These are phyloP conservation scores for Carlito syrichta DNA, from an alignment of 2,113 vertebrate genomes.

Conservation along the genomic window DNA sequence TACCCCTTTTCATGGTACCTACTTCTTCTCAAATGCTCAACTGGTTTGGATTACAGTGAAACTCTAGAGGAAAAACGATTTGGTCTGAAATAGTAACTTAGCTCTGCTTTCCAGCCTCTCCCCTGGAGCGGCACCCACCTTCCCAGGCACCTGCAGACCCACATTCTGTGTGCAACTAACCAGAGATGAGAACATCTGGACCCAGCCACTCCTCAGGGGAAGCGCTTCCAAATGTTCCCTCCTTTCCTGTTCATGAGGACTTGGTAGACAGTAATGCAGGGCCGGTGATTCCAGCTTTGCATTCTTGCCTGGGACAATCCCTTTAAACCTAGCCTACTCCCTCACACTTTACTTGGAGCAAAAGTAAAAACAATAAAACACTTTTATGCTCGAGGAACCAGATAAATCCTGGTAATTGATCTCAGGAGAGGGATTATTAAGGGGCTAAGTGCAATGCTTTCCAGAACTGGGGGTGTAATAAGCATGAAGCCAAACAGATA, in stretches of 20 bases:
- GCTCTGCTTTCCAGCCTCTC: slow-evolving; percentile 46
- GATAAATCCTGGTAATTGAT: slow-evolving; percentile 82
- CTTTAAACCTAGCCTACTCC: slow-evolving; percentile 43
- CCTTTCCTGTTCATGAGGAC: not conserved
- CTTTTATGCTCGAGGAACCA: slow-evolving; percentile 77
- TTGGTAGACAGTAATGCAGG: not conserved
- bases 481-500: slow-evolving; percentile 78
- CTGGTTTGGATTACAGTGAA: slow-evolving; percentile 84
- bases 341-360: slow-evolving; percentile 65
- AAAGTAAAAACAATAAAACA: slow-evolving; percentile 74
- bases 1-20: slow-evolving; percentile 83
- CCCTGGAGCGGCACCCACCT: slow-evolving; percentile 56
- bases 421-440: slow-evolving; percentile 82
- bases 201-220: not conserved
- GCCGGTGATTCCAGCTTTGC: not conserved
- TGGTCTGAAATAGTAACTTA: slow-evolving; percentile 70
- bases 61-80: slow-evolving; percentile 77
- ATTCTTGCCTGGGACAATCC: slow-evolving; percentile 13
- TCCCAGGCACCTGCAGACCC: slow-evolving; percentile 74
- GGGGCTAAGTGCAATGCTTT: slow-evolving; percentile 79
- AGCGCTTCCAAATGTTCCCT: not conserved
- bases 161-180: not conserved
- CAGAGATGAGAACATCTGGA: slow-evolving; percentile 5
- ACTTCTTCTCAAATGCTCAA: slow-evolving; percentile 81
- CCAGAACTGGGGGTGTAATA: slow-evolving; percentile 78